phyloP scores from a whole-genome alignment of 2,888 invertebrate genomes.

The Galerucella nymphaeae region DNA sequence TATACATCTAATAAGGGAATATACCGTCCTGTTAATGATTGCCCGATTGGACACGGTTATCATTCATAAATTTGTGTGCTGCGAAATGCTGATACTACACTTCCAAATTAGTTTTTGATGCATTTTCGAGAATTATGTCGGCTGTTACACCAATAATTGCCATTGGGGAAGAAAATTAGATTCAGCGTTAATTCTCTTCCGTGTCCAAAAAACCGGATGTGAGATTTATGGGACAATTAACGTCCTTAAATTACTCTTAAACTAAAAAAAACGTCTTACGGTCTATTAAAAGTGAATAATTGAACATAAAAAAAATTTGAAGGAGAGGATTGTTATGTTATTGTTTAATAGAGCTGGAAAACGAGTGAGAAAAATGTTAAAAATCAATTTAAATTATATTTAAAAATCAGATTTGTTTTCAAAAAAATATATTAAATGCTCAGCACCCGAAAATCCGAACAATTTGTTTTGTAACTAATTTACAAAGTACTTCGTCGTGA shows the following conservation, averaged over 20 bases:
- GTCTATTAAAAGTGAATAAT: neutral
- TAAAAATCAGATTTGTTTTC: neutral
- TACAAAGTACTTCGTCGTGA: constrained; percentile 17
- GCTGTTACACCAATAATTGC: constrained; percentile 25
- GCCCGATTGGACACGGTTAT: constrained; percentile 32
- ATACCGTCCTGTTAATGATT: constrained; percentile 27
- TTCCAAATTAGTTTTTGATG: constrained; percentile 42
- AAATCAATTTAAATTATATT: no score
- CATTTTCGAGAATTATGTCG: constrained; percentile 30
- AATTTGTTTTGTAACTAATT: constrained; percentile 17
- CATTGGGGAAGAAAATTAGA: constrained; percentile 22
- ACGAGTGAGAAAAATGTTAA: no score
- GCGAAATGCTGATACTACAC: constrained; percentile 38
- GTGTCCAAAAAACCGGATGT: neutral
- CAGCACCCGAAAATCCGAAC: neutral
- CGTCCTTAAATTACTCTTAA: neutral
- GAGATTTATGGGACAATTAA: neutral
- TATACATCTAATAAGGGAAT: neutral
- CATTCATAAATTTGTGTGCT: constrained; percentile 31
- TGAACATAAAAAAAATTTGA: neutral
- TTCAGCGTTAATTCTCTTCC: constrained; percentile 27
- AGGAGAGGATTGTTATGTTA: neutral
- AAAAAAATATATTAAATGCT: neutral
- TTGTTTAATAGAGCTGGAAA: no score
- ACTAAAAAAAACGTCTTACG: neutral